Base-by-base conservation (phyloP, 2,797 vertebrate species). In the Enteromius thamalakanensis region DNA sequence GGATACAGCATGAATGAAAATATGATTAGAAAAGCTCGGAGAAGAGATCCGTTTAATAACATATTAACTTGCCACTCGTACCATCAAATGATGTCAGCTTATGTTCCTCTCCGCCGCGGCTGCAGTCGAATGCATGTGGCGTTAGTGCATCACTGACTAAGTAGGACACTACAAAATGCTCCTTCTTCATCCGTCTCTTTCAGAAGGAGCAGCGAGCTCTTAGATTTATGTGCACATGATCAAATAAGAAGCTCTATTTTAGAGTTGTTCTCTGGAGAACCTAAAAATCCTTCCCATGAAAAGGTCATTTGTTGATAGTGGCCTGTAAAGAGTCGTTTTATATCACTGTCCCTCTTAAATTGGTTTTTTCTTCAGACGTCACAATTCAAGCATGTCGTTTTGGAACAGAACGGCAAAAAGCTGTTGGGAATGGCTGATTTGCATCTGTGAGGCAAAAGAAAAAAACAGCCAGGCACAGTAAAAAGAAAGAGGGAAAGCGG, bases 131-230 rank as follows among this genome's bases (percentile, higher is more conserved):
- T 90, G 88, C 91, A 88, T 91, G 88, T 89, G 90, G 88, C 87
- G 87, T 85, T 91, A 87, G 88, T 93, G 93, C 93, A 90, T 94
- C 91, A 84, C 74, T 93, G 91, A 90, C 86, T 92, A 94, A 94
- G 89, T 94, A 87, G 93, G 93, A 88, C 93, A 93, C 85, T 90
- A 75, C 86, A 90, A 92, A 92, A 92, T 90, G 84, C 88, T 91
- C 86, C 60, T 84, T 77, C 70, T 76, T 76, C 53, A 80, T 88
- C 88, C 69, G 4, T 86, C 88, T 87, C 71, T 87, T 21, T 11
- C 83, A 90, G 86, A 89, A 92, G 90, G 88, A 89, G 88, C 90
- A 91, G 68, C 53, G 42, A 86, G 83, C 80, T 84, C 89, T 86
- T 90, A 91, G 89, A 90, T 87, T 79, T 81, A 55, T 69, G 62